Evolutionary conservation across 2,797 vertebrate genomes (phyloP), one percentile per base, ranked within the genome.

Genomic region (Hafferia zeledoni): DNA sequence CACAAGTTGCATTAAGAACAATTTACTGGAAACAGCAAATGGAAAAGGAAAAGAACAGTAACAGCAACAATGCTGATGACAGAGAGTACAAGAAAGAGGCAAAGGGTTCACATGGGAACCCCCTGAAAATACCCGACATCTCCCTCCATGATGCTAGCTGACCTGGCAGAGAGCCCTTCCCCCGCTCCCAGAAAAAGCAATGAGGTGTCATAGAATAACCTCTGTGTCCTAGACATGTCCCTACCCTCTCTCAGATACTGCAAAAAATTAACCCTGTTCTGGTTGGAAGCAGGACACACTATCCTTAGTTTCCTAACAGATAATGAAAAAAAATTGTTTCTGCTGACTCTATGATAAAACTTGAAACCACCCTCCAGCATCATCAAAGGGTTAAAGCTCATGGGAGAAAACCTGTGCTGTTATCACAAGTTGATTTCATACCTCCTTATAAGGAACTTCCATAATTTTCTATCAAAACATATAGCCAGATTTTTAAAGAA

Each of bases 61-160:
- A 9, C 17, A 60, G 4, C 28, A 52, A 9, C 30, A 35, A 11
- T 25, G 23, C 10, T 27, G 16, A 23, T 31, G 19, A 17, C 25
- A 23, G 20, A 46, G 20, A 3, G 5, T 27, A 30, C 11, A 46
- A 31, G 39, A 46, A 16, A 39, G 46, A 33, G 10, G 8, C 6
- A 52, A 44, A 39, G 0, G 0, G 6, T 27, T 35, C 27, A 24
- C 16, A 8, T 8, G 8, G 27, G 50, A 25, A 18, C 6, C 5
- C 4, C 17, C 14, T 46, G 20, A 67, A 67, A 47, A 88, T 16
- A 47, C 6, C 22, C 33, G 18, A 2, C 25, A 22, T 16, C 22
- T 41, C 22, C 33, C 77, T 53, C 30, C 10, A 25, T 8, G 5
- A 9, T 18, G 22, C 8, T 53, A 7, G 20, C 20, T 12, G 17